Evolutionary conservation across 2,888 invertebrate genomes (phyloP).

Genomic region (Microctonus hyperodae): DNA sequence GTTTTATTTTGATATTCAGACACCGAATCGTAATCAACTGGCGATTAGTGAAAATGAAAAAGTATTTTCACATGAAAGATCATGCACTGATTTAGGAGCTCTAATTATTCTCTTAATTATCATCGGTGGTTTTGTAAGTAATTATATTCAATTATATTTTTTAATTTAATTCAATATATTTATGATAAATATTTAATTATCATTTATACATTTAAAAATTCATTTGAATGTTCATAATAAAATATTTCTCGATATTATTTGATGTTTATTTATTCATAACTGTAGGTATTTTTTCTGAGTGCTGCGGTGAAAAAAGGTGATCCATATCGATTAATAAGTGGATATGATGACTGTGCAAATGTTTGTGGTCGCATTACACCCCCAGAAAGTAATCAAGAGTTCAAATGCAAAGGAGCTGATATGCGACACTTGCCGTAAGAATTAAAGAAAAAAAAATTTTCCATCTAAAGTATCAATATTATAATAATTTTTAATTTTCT

Average conservation of each 20-base stretch:
- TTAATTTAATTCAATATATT: too few species aligned
- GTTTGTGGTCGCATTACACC: conserved; percentile 68
- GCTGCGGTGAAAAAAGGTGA: conserved; percentile 64
- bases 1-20: conserved; percentile 38
- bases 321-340: conserved; percentile 68
- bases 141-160: neutral
- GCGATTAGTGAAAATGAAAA: conserved; percentile 43
- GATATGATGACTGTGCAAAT: conserved; percentile 72
- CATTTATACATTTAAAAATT: too few species aligned
- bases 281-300: conserved; percentile 62
- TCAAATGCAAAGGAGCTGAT: conserved; percentile 63
- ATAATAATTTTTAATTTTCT: conserved; percentile 8
- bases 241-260: neutral
- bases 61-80: conserved; percentile 51
- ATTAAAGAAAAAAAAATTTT: conserved; percentile 5
- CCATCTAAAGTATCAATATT: neutral
- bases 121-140: conserved; percentile 51
- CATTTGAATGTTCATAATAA: neutral
- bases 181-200: too few species aligned
- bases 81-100: conserved; percentile 53
- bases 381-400: conserved; percentile 50
- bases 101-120: conserved; percentile 46
- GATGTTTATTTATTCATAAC: conserved; percentile 41
- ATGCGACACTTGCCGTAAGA: conserved; percentile 53
- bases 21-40: conserved; percentile 43